Conservation (phyloP, 2,888 invertebrate genomes). For the Physocephala rufipes region DNA sequence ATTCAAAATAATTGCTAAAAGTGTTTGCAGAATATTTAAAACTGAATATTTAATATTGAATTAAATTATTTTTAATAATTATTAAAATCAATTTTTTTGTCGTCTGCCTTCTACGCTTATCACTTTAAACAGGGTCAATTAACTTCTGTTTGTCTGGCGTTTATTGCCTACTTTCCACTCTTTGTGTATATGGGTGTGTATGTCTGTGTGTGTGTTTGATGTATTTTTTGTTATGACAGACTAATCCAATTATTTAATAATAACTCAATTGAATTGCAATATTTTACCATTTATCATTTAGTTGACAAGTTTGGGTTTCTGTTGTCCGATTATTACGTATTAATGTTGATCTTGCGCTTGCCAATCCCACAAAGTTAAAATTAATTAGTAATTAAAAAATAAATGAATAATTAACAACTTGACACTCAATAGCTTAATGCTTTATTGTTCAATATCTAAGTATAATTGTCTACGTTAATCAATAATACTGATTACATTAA, state of each 20-base stretch:
- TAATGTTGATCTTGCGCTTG: neutral
- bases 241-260: conserved; percentile 7
- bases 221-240: conserved; percentile 6
- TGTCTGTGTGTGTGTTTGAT: conserved; percentile 3
- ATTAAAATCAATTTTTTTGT: no score
- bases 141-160: no score
- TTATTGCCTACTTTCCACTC: neutral
- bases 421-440: conserved; percentile 1
- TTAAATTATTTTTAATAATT: no score
- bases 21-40: no score
- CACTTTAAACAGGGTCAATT: no score
- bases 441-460: neutral
- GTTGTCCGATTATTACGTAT: neutral
- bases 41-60: no score
- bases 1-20: no score
- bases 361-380: no score
- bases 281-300: conserved; percentile 23
- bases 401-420: neutral
- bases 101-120: no score
- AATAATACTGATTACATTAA: no score
- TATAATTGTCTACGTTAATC: neutral
- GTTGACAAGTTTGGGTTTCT: conserved; percentile 17
- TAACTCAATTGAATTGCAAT: conserved; percentile 30
- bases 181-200: neutral
- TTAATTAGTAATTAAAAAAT: conserved; percentile 15